phyloP scores from a whole-genome alignment of 2,888 invertebrate species.

The Eurois occulta region DNA sequence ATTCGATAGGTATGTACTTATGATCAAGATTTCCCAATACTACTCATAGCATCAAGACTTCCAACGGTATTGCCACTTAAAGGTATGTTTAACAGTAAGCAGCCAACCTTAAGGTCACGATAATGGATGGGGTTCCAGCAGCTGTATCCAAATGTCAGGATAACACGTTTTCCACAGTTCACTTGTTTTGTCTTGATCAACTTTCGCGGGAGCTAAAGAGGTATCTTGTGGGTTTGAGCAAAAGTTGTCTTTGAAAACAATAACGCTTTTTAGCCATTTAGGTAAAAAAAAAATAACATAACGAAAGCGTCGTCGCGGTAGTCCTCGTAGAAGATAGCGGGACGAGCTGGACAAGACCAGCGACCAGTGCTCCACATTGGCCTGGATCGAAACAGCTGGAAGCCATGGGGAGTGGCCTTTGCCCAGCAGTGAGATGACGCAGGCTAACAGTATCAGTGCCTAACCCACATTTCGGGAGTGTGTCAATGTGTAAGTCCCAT shows the following conservation, averaged over 20 bases:
- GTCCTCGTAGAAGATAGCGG: no score
- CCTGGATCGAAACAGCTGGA: no score
- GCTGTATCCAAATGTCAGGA: constrained; percentile 49
- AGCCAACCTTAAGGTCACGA: constrained; percentile 31
- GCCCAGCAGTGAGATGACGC: no score
- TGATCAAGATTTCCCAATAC: background rate
- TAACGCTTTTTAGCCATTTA: background rate
- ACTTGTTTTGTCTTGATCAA: constrained; percentile 9
- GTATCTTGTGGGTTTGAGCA: background rate
- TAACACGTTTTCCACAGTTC: constrained; percentile 42
- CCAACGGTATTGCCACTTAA: background rate
- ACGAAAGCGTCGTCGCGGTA: background rate
- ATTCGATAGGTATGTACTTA: background rate
- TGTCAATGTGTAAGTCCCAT: background rate
- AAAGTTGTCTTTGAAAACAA: background rate
- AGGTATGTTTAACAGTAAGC: constrained; percentile 9
- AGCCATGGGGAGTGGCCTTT: no score
- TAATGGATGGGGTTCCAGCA: constrained; percentile 28
- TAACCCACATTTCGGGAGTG: background rate
- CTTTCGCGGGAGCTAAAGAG: constrained; percentile 27
- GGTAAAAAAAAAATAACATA: no score
- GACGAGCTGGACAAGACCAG: no score
- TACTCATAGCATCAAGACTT: background rate
- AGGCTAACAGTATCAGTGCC: no score
- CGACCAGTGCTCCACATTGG: no score